phyloP scores from a whole-genome alignment of 2,113 vertebrate genomes.

The Trichomycterus rosablanca region DNA sequence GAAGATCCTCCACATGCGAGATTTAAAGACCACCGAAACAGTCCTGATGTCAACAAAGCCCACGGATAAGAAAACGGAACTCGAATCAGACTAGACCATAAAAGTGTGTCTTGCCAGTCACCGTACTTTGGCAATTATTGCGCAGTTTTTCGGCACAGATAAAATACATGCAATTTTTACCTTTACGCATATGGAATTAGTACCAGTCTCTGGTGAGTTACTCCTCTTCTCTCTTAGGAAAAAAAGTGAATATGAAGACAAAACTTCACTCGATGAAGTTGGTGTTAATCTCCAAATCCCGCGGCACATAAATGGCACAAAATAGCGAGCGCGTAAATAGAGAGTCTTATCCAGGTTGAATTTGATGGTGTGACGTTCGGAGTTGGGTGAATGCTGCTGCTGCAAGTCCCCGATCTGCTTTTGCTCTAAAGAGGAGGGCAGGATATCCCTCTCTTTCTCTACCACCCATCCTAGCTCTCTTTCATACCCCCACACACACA shows the following conservation, averaged over 20 bases:
- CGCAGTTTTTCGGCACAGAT: too few relatives aligned
- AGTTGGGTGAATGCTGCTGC: conserved; percentile 72
- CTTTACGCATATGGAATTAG: conserved; percentile 1
- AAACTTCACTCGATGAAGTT: conserved; percentile 38
- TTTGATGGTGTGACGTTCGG: conserved; percentile 56
- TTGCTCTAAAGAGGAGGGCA: conserved; percentile 63
- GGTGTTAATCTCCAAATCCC: conserved; percentile 38
- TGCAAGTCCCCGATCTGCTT: conserved; percentile 70
- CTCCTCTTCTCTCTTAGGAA: conserved; percentile 50
- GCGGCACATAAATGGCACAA: conserved; percentile 22
- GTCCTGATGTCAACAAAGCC: conserved; percentile 32
- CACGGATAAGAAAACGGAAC: not conserved
- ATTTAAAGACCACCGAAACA: not conserved
- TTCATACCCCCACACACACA: conserved; percentile 47
- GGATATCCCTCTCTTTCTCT: conserved; percentile 55
- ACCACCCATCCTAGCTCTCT: conserved; percentile 56
- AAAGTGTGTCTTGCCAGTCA: not conserved
- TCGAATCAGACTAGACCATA: not conserved
- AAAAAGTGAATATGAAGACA: conserved; percentile 27
- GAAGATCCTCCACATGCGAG: conserved; percentile 11
- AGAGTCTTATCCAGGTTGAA: conserved; percentile 51
- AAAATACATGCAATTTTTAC: conserved; percentile 3
- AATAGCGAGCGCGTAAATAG: conserved; percentile 50
- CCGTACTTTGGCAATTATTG: not conserved
- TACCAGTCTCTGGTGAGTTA: conserved; percentile 39